These are phyloP conservation scores for Pollenia angustigena DNA, from an alignment of 2,888 invertebrate genomes.

Conservation along the genomic window DNA sequence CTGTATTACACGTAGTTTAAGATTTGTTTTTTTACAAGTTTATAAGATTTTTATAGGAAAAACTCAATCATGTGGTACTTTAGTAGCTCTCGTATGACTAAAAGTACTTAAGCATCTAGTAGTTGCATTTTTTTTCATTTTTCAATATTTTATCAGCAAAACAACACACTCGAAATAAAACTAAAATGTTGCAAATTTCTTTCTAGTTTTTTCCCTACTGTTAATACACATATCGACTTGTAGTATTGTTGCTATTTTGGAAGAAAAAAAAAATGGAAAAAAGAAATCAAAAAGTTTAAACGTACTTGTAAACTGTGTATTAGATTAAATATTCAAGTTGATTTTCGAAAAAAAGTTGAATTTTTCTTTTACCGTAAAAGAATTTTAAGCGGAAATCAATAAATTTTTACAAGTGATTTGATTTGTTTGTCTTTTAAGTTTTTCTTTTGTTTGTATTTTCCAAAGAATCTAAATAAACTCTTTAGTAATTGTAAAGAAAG, in stretches of 20 bases:
- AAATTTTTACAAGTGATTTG: constrained; percentile 25
- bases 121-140: neutral
- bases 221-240: neutral
- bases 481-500: too few species aligned
- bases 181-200: constrained; percentile 11
- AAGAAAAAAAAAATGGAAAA: neutral
- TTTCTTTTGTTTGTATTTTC: neutral
- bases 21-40: too few species aligned
- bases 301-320: constrained; percentile 4
- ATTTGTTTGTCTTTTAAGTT: neutral
- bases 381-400: constrained; percentile 57
- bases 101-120: neutral
- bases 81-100: too few species aligned
- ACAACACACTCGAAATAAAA: constrained; percentile 12
- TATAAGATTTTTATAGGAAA: too few species aligned
- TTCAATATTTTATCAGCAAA: neutral
- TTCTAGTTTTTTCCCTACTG: neutral
- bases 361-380: constrained; percentile 6
- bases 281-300: constrained; percentile 12
- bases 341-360: constrained; percentile 15
- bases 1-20: too few species aligned
- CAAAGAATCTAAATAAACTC: too few species aligned
- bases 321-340: constrained; percentile 35
- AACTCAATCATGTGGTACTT: too few species aligned
- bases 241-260: neutral